A percentile compares a stretch with the other conserved stretches of the same genome.
Conservation (phyloP, 1,140 invertebrate genomes). For the Ladona fulva region DNA sequence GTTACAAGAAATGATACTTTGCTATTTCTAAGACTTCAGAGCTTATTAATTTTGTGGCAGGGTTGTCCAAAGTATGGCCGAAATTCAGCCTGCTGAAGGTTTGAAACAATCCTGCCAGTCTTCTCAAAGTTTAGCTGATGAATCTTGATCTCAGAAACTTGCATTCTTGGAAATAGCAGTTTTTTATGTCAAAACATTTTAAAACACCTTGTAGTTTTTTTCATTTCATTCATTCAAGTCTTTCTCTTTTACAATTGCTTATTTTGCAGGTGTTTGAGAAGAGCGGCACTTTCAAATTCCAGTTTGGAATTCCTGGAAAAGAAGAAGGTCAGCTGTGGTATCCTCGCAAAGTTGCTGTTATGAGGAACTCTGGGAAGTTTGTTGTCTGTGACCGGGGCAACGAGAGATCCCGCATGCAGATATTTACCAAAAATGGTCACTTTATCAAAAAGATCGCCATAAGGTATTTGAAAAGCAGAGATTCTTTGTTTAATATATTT, state of each 20-base stretch:
- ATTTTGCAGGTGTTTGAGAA: constrained; percentile 73
- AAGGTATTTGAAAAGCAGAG: constrained; percentile 26
- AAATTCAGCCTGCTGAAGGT: too few species aligned
- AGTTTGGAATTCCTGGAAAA: constrained; percentile 82
- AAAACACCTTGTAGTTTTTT: background rate
- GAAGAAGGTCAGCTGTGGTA: constrained; percentile 96
- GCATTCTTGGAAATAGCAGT: too few species aligned
- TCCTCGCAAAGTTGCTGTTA: constrained; percentile 89
- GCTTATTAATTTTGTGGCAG: too few species aligned
- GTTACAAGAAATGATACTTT: background rate
- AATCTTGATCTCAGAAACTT: too few species aligned
- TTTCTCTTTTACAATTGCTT: too few species aligned
- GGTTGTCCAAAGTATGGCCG: too few species aligned
- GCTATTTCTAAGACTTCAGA: too few species aligned
- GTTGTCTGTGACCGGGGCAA: constrained; percentile 95
- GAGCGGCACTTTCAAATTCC: constrained; percentile 75
- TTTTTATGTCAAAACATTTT: background rate
- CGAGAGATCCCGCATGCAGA: constrained; percentile 92
- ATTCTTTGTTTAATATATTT: background rate
- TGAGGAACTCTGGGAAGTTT: constrained; percentile 77
- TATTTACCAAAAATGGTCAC: constrained; percentile 80
- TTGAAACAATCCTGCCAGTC: too few species aligned
- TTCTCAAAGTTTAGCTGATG: too few species aligned
- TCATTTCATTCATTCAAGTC: background rate
- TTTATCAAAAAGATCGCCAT: constrained; percentile 90